A percentile compares a stretch with the other conserved stretches of the same genome.
Evolutionary conservation across 2,888 invertebrate genomes (phyloP).

Genomic region (Cephonodes hylas): DNA sequence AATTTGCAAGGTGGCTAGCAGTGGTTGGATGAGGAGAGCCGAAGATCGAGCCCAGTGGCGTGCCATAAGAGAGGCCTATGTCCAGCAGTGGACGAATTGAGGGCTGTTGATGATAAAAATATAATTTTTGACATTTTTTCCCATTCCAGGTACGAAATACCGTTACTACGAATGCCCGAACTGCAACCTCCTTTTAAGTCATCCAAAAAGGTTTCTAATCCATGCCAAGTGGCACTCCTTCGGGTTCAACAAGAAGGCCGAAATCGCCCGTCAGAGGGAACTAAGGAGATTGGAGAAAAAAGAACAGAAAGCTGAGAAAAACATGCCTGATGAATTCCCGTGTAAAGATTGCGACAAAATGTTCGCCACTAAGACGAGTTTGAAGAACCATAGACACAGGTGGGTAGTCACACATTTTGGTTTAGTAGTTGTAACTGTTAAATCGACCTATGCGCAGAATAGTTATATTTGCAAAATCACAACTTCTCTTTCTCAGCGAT

Average conservation of each 20-base stretch:
- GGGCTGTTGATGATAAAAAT: no score
- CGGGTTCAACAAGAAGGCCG: conserved; percentile 51
- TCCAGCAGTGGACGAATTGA: no score
- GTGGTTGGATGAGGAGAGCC: no score
- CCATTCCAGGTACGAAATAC: conserved; percentile 34
- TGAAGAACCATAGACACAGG: conserved; percentile 64
- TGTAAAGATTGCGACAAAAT: conserved; percentile 67
- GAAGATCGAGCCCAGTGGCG: no score
- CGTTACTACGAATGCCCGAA: conserved; percentile 59
- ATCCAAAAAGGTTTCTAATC: conserved; percentile 67
- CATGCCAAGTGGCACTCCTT: conserved; percentile 73
- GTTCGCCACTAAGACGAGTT: conserved; percentile 50
- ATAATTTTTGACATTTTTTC: no score
- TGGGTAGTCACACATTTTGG: conserved; percentile 28
- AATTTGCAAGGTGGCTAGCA: no score
- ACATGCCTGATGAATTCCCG: conserved; percentile 32
- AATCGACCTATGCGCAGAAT: no score
- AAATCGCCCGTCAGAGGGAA: conserved; percentile 45
- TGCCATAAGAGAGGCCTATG: no score
- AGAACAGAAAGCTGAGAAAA: conserved; percentile 22
- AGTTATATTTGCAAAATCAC: no score
- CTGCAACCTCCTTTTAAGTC: conserved; percentile 52
- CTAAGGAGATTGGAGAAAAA: conserved; percentile 32
- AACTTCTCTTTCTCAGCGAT: no score
- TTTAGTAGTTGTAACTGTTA: no score